A percentile compares a stretch with the other conserved stretches of the same genome.
Evolutionary conservation across 2,888 invertebrate genomes (phyloP).

Genomic region (Polymixis lichenea): DNA sequence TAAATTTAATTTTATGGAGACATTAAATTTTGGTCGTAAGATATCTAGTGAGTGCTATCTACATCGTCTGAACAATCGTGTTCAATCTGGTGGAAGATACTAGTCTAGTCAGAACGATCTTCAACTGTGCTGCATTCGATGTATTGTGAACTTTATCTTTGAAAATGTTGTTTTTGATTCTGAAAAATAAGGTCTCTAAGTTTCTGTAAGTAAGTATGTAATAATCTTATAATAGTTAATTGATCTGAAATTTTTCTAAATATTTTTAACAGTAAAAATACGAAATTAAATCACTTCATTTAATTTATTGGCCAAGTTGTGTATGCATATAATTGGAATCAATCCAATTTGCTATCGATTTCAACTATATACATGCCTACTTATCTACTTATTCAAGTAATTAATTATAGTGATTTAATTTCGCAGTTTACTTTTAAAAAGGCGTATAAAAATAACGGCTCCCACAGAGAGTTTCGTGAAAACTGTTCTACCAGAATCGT

Average conservation of each 20-base stretch:
- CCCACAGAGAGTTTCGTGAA: no score
- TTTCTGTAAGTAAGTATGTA: not conserved
- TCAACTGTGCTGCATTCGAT: not conserved
- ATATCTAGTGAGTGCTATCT: not conserved
- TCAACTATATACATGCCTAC: no score
- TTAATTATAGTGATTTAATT: not conserved
- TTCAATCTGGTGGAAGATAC: conserved; percentile 19
- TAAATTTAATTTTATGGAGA: conserved; percentile 28
- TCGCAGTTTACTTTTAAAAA: not conserved
- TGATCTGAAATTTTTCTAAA: not conserved
- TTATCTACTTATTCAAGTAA: not conserved
- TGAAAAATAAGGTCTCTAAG: not conserved
- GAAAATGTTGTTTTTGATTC: not conserved
- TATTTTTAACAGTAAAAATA: no score
- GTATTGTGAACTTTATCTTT: not conserved
- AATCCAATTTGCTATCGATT: no score
- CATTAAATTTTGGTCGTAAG: conserved; percentile 4
- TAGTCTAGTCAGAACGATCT: not conserved
- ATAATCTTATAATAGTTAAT: not conserved
- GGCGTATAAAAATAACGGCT: no score
- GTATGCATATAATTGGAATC: no score
- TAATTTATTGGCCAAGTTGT: no score
- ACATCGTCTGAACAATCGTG: not conserved
- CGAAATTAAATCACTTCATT: no score
- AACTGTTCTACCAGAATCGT: no score